phyloP scores from a whole-genome alignment of 2,113 vertebrate species.

The Epinephelus cyanopodus region DNA sequence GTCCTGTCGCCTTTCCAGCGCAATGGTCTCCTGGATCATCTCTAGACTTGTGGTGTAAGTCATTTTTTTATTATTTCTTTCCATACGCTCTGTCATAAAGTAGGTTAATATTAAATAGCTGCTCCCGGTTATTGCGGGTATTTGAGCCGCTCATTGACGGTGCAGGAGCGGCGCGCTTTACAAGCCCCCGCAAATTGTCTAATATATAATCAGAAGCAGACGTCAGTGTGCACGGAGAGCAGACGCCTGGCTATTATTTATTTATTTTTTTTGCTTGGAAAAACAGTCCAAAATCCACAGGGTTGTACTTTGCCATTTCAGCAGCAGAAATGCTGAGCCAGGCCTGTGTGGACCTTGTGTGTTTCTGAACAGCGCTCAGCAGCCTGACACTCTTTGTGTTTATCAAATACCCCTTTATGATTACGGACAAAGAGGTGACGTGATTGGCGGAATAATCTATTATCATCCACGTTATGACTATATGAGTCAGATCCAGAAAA shows the following conservation, averaged over 20 bases:
- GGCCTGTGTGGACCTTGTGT: constrained; percentile 39
- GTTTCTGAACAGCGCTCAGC: constrained; percentile 29
- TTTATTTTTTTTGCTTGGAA: constrained; percentile 31
- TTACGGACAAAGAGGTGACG: constrained; percentile 68
- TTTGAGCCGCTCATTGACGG: constrained; percentile 5
- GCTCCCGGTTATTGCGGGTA: constrained; percentile 11
- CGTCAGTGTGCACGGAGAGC: constrained; percentile 19
- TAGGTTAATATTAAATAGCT: background rate
- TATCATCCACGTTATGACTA: background rate
- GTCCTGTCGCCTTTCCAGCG: constrained; percentile 83
- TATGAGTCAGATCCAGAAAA: constrained; percentile 29
- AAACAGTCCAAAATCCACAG: background rate
- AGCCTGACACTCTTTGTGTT: constrained; percentile 57
- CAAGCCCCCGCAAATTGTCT: constrained; percentile 50
- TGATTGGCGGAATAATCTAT: constrained; percentile 47
- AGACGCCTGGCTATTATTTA: constrained; percentile 26
- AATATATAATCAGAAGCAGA: constrained; percentile 56
- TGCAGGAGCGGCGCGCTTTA: constrained; percentile 36
- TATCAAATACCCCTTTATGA: constrained; percentile 40
- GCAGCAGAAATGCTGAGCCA: constrained; percentile 25
- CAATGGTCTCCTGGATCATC: constrained; percentile 99
- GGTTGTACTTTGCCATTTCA: constrained; percentile 54
- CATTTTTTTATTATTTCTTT: constrained; percentile 27
- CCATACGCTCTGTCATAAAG: background rate
- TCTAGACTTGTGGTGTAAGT: constrained; percentile 99